Evolutionary conservation across 2,113 vertebrate species (phyloP).

Genomic region (Leptodactylus fuscus): DNA sequence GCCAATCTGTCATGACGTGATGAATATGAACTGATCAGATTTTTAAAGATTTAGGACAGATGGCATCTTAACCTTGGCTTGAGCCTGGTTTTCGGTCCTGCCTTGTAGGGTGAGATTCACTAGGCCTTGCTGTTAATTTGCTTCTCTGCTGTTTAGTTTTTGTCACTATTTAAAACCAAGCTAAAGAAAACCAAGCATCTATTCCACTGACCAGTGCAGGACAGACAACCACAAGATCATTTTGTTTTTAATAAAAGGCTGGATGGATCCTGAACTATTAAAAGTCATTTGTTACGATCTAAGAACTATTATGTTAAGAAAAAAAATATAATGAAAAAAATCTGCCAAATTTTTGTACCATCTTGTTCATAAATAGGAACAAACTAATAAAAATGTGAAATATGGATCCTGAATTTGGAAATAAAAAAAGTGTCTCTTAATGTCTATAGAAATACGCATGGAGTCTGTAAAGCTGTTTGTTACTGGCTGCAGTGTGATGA

Average conservation of each 20-base stretch:
- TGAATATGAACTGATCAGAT: constrained; percentile 64
- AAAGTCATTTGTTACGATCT: constrained; percentile 44
- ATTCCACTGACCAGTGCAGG: constrained; percentile 39
- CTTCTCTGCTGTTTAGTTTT: constrained; percentile 56
- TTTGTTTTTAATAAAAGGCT: constrained; percentile 48
- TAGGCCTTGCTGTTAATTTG: constrained; percentile 52
- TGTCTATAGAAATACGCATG: background rate
- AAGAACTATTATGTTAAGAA: constrained; percentile 58
- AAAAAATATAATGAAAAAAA: constrained; percentile 61
- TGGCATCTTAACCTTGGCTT: constrained; percentile 62
- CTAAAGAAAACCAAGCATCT: constrained; percentile 45
- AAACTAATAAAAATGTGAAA: constrained; percentile 69
- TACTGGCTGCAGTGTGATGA: background rate
- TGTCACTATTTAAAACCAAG: constrained; percentile 67
- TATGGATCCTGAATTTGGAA: constrained; percentile 58
- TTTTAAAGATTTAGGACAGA: constrained; percentile 67
- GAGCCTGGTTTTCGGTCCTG: constrained; percentile 5
- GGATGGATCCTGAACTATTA: constrained; percentile 28
- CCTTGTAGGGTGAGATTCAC: constrained; percentile 36
- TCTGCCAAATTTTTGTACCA: constrained; percentile 67
- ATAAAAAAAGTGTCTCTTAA: background rate
- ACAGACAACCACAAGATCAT: constrained; percentile 25
- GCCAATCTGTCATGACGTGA: constrained; percentile 74
- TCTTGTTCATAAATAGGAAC: constrained; percentile 64
- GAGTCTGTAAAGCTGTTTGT: background rate